Evolutionary conservation across 2,113 vertebrate species (phyloP).

Genomic region (Cyanocitta stelleri): DNA sequence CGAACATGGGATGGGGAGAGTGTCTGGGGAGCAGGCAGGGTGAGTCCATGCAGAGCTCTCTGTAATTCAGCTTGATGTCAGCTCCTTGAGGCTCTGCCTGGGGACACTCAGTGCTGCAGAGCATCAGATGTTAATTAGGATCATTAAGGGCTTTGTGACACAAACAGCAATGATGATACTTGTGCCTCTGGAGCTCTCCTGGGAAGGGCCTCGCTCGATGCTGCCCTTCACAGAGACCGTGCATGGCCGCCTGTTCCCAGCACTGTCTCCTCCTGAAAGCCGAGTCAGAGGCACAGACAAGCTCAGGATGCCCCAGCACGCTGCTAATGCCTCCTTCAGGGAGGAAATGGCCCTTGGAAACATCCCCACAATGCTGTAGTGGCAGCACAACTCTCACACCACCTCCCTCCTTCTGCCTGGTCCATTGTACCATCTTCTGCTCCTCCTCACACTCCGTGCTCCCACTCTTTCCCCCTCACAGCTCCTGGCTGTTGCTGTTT

Average conservation of each 20-base stretch:
- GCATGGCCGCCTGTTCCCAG: accelerated
- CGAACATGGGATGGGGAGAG: accelerated
- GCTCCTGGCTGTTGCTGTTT: background rate
- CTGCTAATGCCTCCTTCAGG: background rate
- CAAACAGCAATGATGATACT: background rate
- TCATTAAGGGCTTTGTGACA: background rate
- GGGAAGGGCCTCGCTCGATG: background rate
- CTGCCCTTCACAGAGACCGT: background rate
- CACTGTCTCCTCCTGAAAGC: background rate
- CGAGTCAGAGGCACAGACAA: accelerated
- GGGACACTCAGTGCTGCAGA: background rate
- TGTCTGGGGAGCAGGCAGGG: background rate
- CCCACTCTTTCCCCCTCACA: background rate
- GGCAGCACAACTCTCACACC: background rate
- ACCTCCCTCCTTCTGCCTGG: background rate
- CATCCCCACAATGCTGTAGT: accelerated
- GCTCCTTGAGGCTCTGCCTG: background rate
- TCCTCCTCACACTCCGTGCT: accelerated
- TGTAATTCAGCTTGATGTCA: background rate
- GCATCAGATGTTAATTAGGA: background rate
- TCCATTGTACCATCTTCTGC: accelerated
- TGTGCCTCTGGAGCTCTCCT: background rate
- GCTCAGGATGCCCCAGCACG: background rate
- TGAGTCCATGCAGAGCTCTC: background rate
- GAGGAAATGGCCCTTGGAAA: background rate